These are phyloP conservation scores for Hoplodrina blanda DNA, from an alignment of 2,888 invertebrate genomes.

Conservation along the genomic window DNA sequence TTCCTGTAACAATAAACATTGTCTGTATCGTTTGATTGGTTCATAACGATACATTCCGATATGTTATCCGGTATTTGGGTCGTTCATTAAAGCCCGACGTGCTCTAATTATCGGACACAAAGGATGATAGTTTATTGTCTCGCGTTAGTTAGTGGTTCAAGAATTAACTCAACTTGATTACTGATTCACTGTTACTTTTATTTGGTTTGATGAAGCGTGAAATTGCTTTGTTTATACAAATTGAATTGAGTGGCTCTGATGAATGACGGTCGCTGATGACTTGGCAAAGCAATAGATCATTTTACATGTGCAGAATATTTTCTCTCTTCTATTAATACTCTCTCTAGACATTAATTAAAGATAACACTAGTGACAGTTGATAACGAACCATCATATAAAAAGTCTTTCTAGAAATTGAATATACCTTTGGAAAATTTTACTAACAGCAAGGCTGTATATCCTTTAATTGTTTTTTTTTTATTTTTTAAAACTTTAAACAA, in stretches of 20 bases:
- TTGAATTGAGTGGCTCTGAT: constrained; percentile 18
- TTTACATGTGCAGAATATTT: neutral
- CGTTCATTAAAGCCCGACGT: constrained; percentile 70
- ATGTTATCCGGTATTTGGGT: constrained; percentile 74
- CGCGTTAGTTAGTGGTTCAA: constrained; percentile 30
- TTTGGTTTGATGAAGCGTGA: constrained; percentile 49
- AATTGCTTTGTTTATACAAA: constrained; percentile 48
- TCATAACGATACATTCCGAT: constrained; percentile 52
- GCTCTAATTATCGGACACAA: constrained; percentile 79
- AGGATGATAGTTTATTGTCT: constrained; percentile 74
- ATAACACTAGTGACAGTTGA: too few species aligned
- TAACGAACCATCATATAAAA: too few species aligned
- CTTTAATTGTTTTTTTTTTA: too few species aligned
- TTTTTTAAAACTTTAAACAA: too few species aligned
- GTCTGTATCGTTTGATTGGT: constrained; percentile 61
- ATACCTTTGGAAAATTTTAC: too few species aligned
- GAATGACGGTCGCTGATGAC: constrained; percentile 33
- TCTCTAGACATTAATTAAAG: too few species aligned
- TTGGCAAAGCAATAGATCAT: constrained; percentile 31
- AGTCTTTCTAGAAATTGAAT: too few species aligned
- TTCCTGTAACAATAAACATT: neutral
- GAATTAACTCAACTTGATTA: constrained; percentile 59
- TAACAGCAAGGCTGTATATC: too few species aligned
- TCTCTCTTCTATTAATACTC: neutral
- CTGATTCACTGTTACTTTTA: constrained; percentile 34